These are phyloP conservation scores for Xylota segnis DNA, from an alignment of 2,888 invertebrate species.

Conservation along the genomic window DNA sequence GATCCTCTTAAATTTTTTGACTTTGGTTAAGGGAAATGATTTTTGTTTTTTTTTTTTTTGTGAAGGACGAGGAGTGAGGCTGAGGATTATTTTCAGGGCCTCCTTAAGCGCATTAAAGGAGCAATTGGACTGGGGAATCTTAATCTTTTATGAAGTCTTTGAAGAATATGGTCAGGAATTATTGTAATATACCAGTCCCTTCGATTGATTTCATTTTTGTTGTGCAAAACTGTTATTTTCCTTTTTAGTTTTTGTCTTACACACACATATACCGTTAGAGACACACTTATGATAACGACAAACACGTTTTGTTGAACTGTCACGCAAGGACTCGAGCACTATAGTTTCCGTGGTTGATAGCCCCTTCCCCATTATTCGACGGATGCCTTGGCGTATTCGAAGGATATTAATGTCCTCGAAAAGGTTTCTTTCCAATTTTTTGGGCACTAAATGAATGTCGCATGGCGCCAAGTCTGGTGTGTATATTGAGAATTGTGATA, in stretches of 20 bases:
- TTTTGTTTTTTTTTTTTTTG: conserved; percentile 17
- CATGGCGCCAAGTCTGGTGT: conserved; percentile 52
- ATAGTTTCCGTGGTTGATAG: conserved; percentile 27
- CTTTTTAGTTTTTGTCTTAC: neutral
- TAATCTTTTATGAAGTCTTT: conserved; percentile 44
- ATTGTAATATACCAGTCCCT: conserved; percentile 7
- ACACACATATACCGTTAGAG: neutral
- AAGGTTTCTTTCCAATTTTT: conserved; percentile 22
- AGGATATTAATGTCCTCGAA: conserved; percentile 44
- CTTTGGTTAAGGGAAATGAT: conserved; percentile 36
- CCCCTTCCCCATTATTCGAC: conserved; percentile 3
- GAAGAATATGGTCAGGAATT: conserved; percentile 19
- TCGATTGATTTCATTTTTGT: neutral
- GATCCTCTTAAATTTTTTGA: conserved; percentile 51
- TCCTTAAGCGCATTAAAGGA: conserved; percentile 27
- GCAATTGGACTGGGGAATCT: conserved; percentile 3
- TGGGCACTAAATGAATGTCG: conserved; percentile 25
- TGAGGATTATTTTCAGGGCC: neutral
- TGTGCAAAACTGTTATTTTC: neutral
- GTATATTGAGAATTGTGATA: neutral
- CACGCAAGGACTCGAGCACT: conserved; percentile 47
- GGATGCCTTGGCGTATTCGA: neutral
- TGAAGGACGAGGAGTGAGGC: neutral
- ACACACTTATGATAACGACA: conserved; percentile 14
- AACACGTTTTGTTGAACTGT: conserved; percentile 34